Evolutionary conservation across 1,140 invertebrate genomes (phyloP), one percentile per base, ranked within the genome.

Genomic region (Pachyrhynchus sulphureomaculatus): DNA sequence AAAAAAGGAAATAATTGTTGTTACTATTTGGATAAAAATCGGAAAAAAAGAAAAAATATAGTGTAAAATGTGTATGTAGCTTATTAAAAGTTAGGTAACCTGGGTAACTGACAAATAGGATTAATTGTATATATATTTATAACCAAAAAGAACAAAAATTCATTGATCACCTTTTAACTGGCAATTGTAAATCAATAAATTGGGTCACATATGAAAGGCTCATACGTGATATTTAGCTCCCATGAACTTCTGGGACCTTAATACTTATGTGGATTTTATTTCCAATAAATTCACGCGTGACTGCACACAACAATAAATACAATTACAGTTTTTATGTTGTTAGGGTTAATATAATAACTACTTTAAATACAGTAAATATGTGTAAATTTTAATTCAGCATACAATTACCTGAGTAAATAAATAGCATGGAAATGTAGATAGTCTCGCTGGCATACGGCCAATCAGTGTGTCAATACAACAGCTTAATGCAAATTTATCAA

Each of bases 251-350:
- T 72, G 67, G 13, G 56, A 26, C 57, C 70, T 68, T 72, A 62
- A 34, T 64, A 67, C 57, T 66, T 65, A 70, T 72, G 65, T 70
- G 68, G 65, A 72, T 68, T 69, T 69, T 60, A 66, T 33, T 72
- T 70, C 70, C 70, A 72, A 72, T 70, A 70, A 70, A 72, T 72
- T 72, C 70, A 72, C 68, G 70, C 68, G 69, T 70, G 68, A 68
- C 52, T 64, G 58, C 47, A 44, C 48, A 32, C 12, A 21, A 10
- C 18, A 15, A 12, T 8, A 10, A 15, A 13, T 41, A 20, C 18
- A 10, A 18, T 45, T 18, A 12, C 37, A 17, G 13, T 39, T n/a
- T 6, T 33, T n/a, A 9, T 6, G 6, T n/a, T n/a, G 6, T 33
- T 41, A 9, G 13, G n/a, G 10, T n/a, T 24, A 32, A 13, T 21